Evolutionary conservation across 2,113 vertebrate species (phyloP).

Genomic region (Scytalopus superciliaris): DNA sequence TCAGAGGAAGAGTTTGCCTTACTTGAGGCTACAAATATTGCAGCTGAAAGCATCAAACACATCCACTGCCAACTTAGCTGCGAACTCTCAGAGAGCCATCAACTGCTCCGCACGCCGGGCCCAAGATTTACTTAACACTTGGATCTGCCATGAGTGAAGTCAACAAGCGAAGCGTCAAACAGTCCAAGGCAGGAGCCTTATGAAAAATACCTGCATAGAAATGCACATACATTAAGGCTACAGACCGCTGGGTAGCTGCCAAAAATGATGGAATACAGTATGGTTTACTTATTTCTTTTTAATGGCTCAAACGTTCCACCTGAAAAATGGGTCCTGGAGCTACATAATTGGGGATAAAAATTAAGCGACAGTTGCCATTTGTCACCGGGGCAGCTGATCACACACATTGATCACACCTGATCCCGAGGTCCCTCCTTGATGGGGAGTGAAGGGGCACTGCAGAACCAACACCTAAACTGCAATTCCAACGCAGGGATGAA

Average conservation of each 20-base stretch:
- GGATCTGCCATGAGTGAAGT: not conserved
- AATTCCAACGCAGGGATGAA: rapidly evolving
- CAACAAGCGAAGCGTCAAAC: constrained; percentile 21
- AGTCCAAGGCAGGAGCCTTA: not conserved
- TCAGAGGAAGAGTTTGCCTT: not conserved
- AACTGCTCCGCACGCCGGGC: not conserved
- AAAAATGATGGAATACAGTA: constrained; percentile 75
- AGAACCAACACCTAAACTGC: rapidly evolving
- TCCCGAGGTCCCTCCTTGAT: not conserved
- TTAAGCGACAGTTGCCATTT: constrained; percentile 78
- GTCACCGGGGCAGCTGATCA: constrained; percentile 66
- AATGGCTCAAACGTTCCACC: constrained; percentile 75
- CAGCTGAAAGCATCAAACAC: rapidly evolving
- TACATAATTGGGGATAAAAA: constrained; percentile 81
- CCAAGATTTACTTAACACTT: not conserved
- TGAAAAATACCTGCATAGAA: constrained; percentile 68
- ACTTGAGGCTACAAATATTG: rapidly evolving
- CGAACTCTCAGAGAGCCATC: rapidly evolving
- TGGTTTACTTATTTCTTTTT: constrained; percentile 82
- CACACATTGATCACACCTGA: constrained; percentile 40
- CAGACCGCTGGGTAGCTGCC: constrained; percentile 76
- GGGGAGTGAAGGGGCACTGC: not conserved
- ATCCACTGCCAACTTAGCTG: rapidly evolving
- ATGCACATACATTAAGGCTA: constrained; percentile 57
- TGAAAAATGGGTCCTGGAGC: constrained; percentile 79